Evolutionary conservation across 2,797 vertebrate genomes (phyloP), one percentile per base, ranked within the genome.

Genomic region (Tauraco hartlaubi): DNA sequence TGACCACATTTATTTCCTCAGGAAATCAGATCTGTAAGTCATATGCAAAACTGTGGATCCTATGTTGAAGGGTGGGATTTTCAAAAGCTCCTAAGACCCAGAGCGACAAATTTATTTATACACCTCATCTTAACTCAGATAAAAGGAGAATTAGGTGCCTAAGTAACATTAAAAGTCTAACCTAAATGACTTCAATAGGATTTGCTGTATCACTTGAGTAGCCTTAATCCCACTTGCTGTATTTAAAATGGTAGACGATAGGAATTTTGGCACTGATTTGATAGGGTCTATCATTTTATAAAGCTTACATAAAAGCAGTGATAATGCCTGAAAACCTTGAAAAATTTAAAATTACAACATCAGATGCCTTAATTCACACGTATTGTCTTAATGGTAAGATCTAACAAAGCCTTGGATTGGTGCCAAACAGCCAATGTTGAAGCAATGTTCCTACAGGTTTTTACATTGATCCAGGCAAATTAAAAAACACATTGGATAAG

Each of bases 181-280:
- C 16, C 43, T 66, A 84, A 94, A 87, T 71, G 2, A 73, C 37
- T 94, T 68, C 56, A 92, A 91, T 51, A 64, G 64, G 81, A 94
- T 94, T 94, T 91, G 29, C 61, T 74, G 10, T 90, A 85, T 96
- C 64, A 68, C 21, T 85, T 52, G 61, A 77, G 55, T 55, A 95
- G 48, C 44, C 71, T 89, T 87, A 82, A 91, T 72, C 43, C 43
- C 37, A 49, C 67, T 82, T 64, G 41, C 41, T 88, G 52, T 85
- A 71, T 83, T 93, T 94, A 87, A 95, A 95, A 75, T 39, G 14
- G 43, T 59, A 84, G 49, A 48, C 0, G 0, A 63, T 9, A 44
- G 18, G 26, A 46, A 18, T 66, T 78, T 87, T 49, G 58, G 22
- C 35, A 73, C 25, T 68, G 35, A 72, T 82, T 91, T 92, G 67